These are phyloP conservation scores for Malacosoma neustria DNA, from an alignment of 2,888 invertebrate genomes.

Conservation along the genomic window DNA sequence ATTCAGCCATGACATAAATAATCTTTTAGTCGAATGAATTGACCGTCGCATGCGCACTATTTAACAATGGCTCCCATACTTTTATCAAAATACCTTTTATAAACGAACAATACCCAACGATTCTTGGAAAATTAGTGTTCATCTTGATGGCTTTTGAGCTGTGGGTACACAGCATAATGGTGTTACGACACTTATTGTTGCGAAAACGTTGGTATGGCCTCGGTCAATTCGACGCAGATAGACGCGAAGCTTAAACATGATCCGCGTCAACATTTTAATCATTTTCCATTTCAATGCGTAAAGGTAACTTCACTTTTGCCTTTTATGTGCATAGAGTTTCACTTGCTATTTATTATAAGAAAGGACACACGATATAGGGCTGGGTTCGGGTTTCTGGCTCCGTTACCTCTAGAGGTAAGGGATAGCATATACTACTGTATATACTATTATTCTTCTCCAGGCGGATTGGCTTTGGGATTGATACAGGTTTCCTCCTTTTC, in stretches of 20 bases:
- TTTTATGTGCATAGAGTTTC: no score
- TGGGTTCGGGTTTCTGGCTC: no score
- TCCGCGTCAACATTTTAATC: no score
- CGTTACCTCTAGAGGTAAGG: no score
- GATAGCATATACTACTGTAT: no score
- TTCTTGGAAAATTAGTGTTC: constrained; percentile 31
- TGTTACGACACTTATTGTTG: constrained; percentile 62
- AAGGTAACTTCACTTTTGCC: no score
- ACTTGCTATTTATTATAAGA: no score
- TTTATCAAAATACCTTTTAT: constrained; percentile 23
- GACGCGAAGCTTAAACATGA: background rate
- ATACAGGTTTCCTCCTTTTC: no score
- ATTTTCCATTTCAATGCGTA: no score
- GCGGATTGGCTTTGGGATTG: no score
- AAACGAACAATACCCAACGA: constrained; percentile 30
- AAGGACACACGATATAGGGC: no score
- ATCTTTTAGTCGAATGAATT: background rate
- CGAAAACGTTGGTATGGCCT: constrained; percentile 34
- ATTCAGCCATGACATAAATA: background rate
- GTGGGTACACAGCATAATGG: constrained; percentile 58
- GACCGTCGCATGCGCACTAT: background rate
- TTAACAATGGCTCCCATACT: constrained; percentile 25
- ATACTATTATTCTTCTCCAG: no score
- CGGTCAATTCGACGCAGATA: constrained; percentile 4
- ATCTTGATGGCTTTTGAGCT: constrained; percentile 47